Conservation (phyloP, 2,113 vertebrate species). For the Antechinus flavipes region DNA sequence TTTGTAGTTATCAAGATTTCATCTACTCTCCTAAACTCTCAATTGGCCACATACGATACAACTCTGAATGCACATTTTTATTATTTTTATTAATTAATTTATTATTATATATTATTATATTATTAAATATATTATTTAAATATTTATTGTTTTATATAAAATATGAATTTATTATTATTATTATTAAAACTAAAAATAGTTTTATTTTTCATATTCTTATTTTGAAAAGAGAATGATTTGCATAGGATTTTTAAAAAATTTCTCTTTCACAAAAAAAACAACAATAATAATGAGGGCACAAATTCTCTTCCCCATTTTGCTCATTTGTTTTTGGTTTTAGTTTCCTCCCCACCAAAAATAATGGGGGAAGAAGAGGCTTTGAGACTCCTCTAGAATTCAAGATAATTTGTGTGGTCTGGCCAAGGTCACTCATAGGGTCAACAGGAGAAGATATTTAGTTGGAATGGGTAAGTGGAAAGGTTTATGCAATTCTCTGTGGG, state of each 20-base stretch:
- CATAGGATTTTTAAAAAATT: background rate
- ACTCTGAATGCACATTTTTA: background rate
- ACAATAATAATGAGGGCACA: background rate
- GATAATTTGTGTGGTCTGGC: background rate
- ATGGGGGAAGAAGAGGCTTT: too few relatives aligned
- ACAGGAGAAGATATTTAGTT: background rate
- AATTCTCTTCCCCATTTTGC: background rate
- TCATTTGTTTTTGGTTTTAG: background rate
- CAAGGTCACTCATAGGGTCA: background rate
- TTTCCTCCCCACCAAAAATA: background rate
- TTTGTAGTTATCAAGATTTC: background rate
- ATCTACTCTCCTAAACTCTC: background rate
- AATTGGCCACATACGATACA: background rate
- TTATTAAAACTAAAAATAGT: background rate
- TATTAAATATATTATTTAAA: too few relatives aligned
- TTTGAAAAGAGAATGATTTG: background rate
- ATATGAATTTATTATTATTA: too few relatives aligned
- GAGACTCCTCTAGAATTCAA: background rate
- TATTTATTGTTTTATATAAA: too few relatives aligned
- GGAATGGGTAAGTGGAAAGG: background rate
- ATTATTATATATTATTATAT: too few relatives aligned
- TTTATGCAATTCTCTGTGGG: too few relatives aligned
- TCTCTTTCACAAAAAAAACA: background rate
- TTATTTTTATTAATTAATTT: background rate
- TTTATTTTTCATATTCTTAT: background rate